Percentiles rank a stretch among this genome's conserved stretches.
phyloP scores from a whole-genome alignment of 2,113 vertebrate species.

The Corythornis madagascariensis region DNA sequence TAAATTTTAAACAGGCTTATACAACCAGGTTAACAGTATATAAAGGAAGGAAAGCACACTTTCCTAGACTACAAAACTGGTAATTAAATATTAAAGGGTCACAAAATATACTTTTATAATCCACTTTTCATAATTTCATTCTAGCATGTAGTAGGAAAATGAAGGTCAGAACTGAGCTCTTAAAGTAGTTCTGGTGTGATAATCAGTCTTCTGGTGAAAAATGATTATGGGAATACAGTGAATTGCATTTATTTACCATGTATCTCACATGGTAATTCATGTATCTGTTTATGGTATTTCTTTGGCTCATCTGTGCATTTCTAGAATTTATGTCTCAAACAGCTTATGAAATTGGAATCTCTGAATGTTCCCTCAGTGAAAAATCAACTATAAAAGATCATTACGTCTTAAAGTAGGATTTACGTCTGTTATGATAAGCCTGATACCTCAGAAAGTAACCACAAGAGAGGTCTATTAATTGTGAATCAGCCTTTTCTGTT shows the following conservation, averaged over 20 bases:
- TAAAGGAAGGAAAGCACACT: neutral
- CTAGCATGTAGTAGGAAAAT: neutral
- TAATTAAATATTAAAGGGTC: neutral
- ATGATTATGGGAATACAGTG: neutral
- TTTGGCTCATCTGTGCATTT: neutral
- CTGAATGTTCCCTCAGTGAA: neutral
- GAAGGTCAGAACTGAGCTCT: neutral
- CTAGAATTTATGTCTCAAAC: neutral
- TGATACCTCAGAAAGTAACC: neutral
- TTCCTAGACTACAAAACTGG: neutral
- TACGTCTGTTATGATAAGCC: neutral
- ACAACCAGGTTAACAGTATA: neutral
- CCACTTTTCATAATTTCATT: neutral
- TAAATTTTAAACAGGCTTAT: neutral
- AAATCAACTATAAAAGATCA: neutral
- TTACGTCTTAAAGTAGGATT: neutral
- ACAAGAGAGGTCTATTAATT: neutral
- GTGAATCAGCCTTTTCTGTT: neutral
- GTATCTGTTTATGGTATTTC: neutral
- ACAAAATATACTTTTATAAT: neutral
- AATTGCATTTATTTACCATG: neutral
- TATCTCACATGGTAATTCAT: neutral
- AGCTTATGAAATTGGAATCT: conserved; percentile 4
- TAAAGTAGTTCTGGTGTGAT: conserved; percentile 11
- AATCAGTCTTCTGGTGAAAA: conserved; percentile 4